Conservation (phyloP, 2,797 vertebrate genomes). For the Chromobotia macracanthus region DNA sequence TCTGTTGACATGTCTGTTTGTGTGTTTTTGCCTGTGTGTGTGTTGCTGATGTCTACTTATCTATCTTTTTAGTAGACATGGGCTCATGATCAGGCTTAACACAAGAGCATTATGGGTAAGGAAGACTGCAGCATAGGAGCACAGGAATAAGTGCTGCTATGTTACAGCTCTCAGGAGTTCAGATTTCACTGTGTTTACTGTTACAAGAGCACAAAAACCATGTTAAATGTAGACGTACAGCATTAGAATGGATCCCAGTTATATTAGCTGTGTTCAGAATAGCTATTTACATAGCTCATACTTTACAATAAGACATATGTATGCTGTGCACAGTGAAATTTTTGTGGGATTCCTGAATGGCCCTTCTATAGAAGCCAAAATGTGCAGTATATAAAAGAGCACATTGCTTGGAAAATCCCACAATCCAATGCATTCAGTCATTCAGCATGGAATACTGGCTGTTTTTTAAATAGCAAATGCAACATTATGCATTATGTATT, state of each 20-base stretch:
- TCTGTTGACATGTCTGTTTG: not conserved
- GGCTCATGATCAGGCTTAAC: constrained; percentile 25
- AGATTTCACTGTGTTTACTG: not conserved
- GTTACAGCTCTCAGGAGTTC: not conserved
- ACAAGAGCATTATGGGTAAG: constrained; percentile 41
- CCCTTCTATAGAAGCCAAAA: not conserved
- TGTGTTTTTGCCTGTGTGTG: not conserved
- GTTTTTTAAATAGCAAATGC: too few species aligned
- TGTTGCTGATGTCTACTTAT: not conserved
- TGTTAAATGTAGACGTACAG: not conserved
- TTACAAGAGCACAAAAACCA: constrained; percentile 11
- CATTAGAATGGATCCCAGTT: not conserved
- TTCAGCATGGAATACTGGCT: too few species aligned
- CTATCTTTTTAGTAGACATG: constrained; percentile 10
- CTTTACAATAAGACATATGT: not conserved
- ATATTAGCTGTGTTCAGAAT: not conserved
- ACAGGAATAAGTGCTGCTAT: too few species aligned
- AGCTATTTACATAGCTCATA: not conserved
- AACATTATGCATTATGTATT: too few species aligned
- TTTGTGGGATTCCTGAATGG: too few species aligned
- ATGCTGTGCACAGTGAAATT: too few species aligned
- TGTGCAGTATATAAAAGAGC: too few species aligned
- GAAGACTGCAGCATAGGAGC: constrained; percentile 33
- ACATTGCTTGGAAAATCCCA: too few species aligned
- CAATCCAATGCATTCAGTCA: too few species aligned